Percentiles rank a stretch among this genome's conserved stretches.
These are phyloP conservation scores for Marasmarcha lunaedactyla DNA, from an alignment of 2,888 invertebrate genomes.

Conservation along the genomic window DNA sequence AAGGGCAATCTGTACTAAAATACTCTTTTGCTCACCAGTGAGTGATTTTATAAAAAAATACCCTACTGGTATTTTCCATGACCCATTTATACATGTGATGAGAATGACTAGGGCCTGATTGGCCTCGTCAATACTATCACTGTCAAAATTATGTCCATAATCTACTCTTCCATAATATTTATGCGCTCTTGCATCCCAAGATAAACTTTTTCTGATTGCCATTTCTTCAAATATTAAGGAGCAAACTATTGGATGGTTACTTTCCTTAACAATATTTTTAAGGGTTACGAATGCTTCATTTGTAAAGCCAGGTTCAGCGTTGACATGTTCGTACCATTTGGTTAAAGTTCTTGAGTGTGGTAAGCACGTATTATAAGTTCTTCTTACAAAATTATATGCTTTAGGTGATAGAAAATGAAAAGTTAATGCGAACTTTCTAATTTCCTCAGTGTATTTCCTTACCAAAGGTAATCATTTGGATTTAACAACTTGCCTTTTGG, in stretches of 20 bases:
- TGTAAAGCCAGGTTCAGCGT: slow-evolving; percentile 10
- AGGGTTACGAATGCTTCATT: slow-evolving; percentile 11
- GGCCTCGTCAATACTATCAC: slow-evolving; percentile 7
- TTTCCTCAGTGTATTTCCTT: slow-evolving; percentile 6
- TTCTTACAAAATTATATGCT: slow-evolving; percentile 9
- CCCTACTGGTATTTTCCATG: slow-evolving; percentile 8
- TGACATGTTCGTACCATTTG: slow-evolving; percentile 9
- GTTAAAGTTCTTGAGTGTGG: slow-evolving; percentile 9
- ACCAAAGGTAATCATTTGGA: slow-evolving; percentile 6
- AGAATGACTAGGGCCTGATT: slow-evolving; percentile 12
- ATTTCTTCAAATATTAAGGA: slow-evolving; percentile 11
- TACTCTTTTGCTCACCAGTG: slow-evolving; percentile 8
- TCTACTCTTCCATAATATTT: slow-evolving; percentile 12
- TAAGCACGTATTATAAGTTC: slow-evolving; percentile 7
- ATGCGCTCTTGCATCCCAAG: slow-evolving; percentile 10
- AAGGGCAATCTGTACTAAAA: slow-evolving; percentile 5
- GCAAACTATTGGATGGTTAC: slow-evolving; percentile 1
- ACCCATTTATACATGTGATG: slow-evolving; percentile 8
- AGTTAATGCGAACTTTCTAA: slow-evolving; percentile 8
- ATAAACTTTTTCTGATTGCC: slow-evolving; percentile 11
- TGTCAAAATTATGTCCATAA: slow-evolving; percentile 7
- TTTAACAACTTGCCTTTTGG: slow-evolving; percentile 7
- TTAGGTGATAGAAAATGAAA: slow-evolving; percentile 10
- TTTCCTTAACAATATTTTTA: slow-evolving; percentile 1
- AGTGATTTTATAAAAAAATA: slow-evolving; percentile 12